These are phyloP conservation scores for Laticauda colubrina DNA, from an alignment of 2,113 vertebrate species.

Conservation along the genomic window DNA sequence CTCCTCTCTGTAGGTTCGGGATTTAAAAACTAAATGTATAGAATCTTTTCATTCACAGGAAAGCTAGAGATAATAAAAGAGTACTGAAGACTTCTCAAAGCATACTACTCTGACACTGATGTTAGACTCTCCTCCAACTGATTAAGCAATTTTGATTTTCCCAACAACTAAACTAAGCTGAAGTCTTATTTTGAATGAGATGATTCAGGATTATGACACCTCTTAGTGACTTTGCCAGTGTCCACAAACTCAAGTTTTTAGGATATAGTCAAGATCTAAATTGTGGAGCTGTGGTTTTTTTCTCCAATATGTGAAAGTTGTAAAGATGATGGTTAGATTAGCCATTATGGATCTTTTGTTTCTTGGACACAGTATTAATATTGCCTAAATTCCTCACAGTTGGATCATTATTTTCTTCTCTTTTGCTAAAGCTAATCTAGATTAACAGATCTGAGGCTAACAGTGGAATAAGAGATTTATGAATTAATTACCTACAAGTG, in stretches of 20 bases:
- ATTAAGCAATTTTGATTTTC: slow-evolving; percentile 8
- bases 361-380: neutral
- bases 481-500: slow-evolving; percentile 3
- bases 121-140: neutral
- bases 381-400: slow-evolving; percentile 4
- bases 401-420: slow-evolving; percentile 1
- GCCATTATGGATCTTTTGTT: neutral
- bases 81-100: neutral
- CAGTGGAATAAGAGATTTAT: slow-evolving; percentile 26
- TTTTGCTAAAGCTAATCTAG: neutral
- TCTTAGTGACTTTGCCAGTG: neutral
- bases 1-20: slow-evolving; percentile 52
- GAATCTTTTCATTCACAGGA: slow-evolving; percentile 23
- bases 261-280: neutral
- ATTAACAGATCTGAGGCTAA: slow-evolving; percentile 24
- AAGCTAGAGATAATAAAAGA: slow-evolving; percentile 30
- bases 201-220: neutral
- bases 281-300: neutral
- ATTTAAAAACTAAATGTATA: slow-evolving; percentile 59
- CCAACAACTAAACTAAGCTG: neutral
- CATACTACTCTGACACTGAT: neutral
- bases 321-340: neutral
- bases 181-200: neutral
- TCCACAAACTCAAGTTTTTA: neutral
- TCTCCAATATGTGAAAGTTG: neutral